A percentile compares a stretch with the other conserved stretches of the same genome.
Evolutionary conservation across 2,888 invertebrate genomes (phyloP).

Genomic region (Beris chalybata): DNA sequence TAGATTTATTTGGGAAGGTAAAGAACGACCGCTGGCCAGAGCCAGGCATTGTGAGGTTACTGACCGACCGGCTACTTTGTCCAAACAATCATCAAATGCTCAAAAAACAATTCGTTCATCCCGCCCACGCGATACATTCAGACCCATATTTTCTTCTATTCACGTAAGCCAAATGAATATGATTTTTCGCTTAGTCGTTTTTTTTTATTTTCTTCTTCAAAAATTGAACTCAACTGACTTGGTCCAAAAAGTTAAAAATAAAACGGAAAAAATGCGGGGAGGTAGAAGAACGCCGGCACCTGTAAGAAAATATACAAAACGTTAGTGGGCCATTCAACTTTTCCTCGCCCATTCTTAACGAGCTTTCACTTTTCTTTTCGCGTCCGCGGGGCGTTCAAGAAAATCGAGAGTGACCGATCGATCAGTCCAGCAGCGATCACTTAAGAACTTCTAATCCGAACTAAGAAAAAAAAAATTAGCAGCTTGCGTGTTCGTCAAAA

Average conservation of each 20-base stretch:
- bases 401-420: neutral
- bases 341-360: conserved; percentile 18
- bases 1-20: neutral
- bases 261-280: conserved; percentile 1
- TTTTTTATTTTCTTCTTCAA: neutral
- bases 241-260: conserved; percentile 11
- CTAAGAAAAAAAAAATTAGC: too few relatives aligned
- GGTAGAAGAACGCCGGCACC: conserved; percentile 21
- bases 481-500: too few relatives aligned
- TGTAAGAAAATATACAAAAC: conserved; percentile 11
- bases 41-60: conserved; percentile 12
- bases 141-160: conserved; percentile 8
- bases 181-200: neutral
- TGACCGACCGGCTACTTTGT: conserved; percentile 12
- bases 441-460: too few relatives aligned
- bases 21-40: neutral
- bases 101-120: conserved; percentile 23
- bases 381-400: neutral
- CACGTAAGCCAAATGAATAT: neutral
- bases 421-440: too few relatives aligned
- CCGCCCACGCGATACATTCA: conserved; percentile 16
- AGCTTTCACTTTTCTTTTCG: conserved; percentile 16
- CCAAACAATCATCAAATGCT: conserved; percentile 24
- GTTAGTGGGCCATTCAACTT: conserved; percentile 23
- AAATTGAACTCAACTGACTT: neutral